These are phyloP conservation scores for Colistium nudipinnis DNA, from an alignment of 2,113 vertebrate species.

Conservation along the genomic window DNA sequence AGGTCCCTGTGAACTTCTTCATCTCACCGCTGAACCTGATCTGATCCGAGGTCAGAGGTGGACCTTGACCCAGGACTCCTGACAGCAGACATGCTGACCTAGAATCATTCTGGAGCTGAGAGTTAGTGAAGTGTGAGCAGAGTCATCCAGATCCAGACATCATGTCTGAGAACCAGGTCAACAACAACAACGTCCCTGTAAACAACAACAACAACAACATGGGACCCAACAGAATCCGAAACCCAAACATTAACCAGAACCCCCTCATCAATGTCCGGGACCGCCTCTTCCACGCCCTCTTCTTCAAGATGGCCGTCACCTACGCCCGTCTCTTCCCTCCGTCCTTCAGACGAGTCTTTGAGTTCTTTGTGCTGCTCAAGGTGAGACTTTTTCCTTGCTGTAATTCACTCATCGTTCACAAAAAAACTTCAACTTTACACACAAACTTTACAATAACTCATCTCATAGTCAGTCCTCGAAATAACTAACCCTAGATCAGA, in stretches of 20 bases:
- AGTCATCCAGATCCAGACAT: conserved; percentile 31
- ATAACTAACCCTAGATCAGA: too few species aligned
- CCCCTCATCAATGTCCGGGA: conserved; percentile 97
- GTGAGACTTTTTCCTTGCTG: too few species aligned
- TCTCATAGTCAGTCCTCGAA: too few species aligned
- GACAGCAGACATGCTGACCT: conserved; percentile 60
- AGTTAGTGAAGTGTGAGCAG: conserved; percentile 25
- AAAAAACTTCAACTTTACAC: too few species aligned
- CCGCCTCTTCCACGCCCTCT: conserved; percentile 96
- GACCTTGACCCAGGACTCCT: not conserved
- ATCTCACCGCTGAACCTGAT: not conserved
- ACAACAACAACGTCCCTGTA: conserved; percentile 83
- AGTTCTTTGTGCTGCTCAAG: conserved; percentile 97
- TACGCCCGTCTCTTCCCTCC: conserved; percentile 97
- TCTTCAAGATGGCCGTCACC: conserved; percentile 99
- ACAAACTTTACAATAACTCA: too few species aligned
- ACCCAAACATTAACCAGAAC: conserved; percentile 95
- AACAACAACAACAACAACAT: conserved; percentile 80
- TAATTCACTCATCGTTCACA: too few species aligned
- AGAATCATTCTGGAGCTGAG: not conserved
- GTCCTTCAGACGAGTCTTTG: conserved; percentile 94
- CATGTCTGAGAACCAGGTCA: conserved; percentile 91
- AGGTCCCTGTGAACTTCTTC: not conserved
- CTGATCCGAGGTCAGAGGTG: conserved; percentile 12
- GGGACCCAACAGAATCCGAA: conserved; percentile 85